Evolutionary conservation across 2,797 vertebrate genomes (phyloP).

Genomic region (Capromys pilorides): DNA sequence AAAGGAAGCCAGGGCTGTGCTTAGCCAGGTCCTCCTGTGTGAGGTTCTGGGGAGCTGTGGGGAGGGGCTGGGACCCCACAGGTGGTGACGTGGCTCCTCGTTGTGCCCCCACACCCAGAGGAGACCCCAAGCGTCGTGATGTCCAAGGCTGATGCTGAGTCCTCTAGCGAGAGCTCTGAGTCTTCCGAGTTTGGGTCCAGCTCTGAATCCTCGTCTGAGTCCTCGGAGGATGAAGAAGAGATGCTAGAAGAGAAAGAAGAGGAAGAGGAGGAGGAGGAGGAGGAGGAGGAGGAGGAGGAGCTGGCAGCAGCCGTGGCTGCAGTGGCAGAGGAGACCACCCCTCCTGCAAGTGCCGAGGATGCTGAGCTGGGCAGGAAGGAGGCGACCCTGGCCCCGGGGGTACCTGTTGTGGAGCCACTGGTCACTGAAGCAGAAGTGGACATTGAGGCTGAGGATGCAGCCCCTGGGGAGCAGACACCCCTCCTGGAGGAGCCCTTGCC

Average conservation of each 20-base stretch:
- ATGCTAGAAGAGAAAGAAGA: conserved; percentile 69
- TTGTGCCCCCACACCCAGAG: conserved; percentile 75
- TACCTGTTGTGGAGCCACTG: background rate
- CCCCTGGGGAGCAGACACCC: conserved; percentile 78
- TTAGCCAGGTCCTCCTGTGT: rapidly evolving
- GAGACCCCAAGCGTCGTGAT: conserved; percentile 88
- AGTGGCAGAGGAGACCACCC: conserved; percentile 79
- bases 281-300: conserved; percentile 81
- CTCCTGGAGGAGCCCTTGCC: conserved; percentile 77
- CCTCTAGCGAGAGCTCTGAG: conserved; percentile 89
- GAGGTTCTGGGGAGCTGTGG: background rate
- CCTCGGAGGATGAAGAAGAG: conserved; percentile 87
- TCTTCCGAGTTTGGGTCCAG: conserved; percentile 93
- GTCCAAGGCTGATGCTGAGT: conserved; percentile 89
- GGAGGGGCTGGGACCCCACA: background rate
- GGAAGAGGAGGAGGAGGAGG: conserved; percentile 77
- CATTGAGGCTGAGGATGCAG: conserved; percentile 79
- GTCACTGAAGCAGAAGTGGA: conserved; percentile 82
- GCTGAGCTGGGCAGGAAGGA: conserved; percentile 79
- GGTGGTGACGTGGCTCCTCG: background rate
- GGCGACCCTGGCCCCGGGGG: conserved; percentile 70
- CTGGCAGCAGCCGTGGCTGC: conserved; percentile 75
- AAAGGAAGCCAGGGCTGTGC: background rate
- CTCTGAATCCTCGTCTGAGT: conserved; percentile 91
- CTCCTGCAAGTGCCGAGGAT: conserved; percentile 66